Base-by-base conservation (phyloP, 2,888 invertebrate species). In the Lepidochrysops patricia region DNA sequence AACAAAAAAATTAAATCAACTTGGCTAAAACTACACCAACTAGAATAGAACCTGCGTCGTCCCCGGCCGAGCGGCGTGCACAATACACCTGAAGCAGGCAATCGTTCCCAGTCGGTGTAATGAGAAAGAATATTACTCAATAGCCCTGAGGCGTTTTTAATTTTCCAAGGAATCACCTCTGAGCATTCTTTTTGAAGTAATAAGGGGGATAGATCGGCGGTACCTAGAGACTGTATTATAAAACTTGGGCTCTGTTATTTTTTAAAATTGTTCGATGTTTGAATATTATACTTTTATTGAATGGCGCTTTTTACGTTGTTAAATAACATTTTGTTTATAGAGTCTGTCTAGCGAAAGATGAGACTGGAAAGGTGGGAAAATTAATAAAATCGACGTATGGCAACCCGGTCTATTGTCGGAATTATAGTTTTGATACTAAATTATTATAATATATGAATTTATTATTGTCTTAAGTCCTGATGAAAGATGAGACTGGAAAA, bases 91-190 rank as follows among this genome's bases (percentile, higher is more conserved):
- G 82, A 70, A 75, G 70, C 70, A 71, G 76, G 73, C 81, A 77
- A 82, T 82, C 82, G 80, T 72, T 59, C 58, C 58, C 58, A 59
- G 58, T 73, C 71, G 73, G 71, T 67, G 74, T 81, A 79, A 82
- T 79, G 78, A 82, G 75, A 71, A 75, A 77, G 78, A 73, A 77
- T 77, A 82, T 87, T 84, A 86, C 86, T 75, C 82, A 77, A 88
- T 88, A 75, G 78, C 73, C 89, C 84, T 64, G 67, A 64, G 85
- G 89, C 86, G 76, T 82, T 90, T 89, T 89, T 90, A 89, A 90
- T 90, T 89, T 89, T 72, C 88, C 82, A 69, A 72, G 67, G 75
- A 77, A 89, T 88, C 88, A 85, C 84, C 84, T 82, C 77, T 60
- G 60, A 61, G 58, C 60, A 60, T 67, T 71, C 74, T 76, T 78